Conservation (phyloP, 2,113 vertebrate genomes). For the Dascyllus trimaculatus region DNA sequence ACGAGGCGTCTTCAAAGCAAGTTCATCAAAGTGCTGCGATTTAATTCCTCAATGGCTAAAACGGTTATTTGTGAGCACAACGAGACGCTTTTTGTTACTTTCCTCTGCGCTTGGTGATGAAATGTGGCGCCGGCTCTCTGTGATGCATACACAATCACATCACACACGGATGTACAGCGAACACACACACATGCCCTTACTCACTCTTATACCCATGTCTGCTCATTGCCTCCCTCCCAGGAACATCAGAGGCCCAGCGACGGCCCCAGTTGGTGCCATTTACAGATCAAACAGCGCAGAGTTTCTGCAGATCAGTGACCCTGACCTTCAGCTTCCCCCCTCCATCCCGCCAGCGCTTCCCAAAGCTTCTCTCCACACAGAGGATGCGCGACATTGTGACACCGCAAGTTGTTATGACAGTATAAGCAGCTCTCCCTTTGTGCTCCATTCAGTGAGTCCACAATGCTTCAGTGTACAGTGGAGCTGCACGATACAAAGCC, state of each 20-base stretch:
- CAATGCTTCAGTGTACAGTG: constrained; percentile 20
- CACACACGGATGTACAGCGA: constrained; percentile 1
- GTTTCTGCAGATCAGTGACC: constrained; percentile 66
- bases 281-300: constrained; percentile 75
- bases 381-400: constrained; percentile 38
- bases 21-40: constrained; percentile 72
- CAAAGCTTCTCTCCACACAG: constrained; percentile 63
- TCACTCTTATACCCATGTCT: constrained; percentile 35
- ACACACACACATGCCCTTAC: constrained; percentile 3
- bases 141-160: constrained; percentile 12
- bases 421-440: constrained; percentile 33
- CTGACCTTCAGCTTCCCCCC: constrained; percentile 70
- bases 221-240: constrained; percentile 47
- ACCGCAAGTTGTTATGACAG: constrained; percentile 35
- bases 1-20: constrained; percentile 70
- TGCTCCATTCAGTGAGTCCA: constrained; percentile 27
- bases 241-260: constrained; percentile 67
- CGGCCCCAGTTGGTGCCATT: constrained; percentile 66
- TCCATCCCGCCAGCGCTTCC: constrained; percentile 53
- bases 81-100: constrained; percentile 36
- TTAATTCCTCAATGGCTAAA: constrained; percentile 68
- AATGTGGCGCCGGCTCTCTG: constrained; percentile 36
- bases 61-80: constrained; percentile 65
- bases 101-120: constrained; percentile 9
- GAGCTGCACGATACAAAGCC: no score